Conservation (phyloP, 2,888 invertebrate species). For the Lasioglossum malachurum region DNA sequence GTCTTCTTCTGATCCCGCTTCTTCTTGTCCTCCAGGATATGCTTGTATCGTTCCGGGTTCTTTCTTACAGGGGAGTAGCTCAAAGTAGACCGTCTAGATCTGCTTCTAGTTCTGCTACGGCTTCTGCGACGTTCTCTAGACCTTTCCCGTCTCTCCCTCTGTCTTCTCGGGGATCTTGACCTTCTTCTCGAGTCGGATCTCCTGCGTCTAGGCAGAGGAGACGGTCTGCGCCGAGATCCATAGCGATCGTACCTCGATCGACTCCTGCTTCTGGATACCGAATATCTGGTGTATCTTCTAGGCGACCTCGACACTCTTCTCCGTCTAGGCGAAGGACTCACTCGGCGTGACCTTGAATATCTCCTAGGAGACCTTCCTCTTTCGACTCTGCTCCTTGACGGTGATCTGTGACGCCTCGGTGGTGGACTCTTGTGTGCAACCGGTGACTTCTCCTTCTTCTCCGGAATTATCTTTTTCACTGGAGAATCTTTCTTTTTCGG, state of each 20-base stretch:
- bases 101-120: constrained; percentile 82
- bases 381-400: constrained; percentile 69
- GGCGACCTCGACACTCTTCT: constrained; percentile 76
- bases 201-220: constrained; percentile 71
- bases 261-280: constrained; percentile 78
- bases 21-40: constrained; percentile 88
- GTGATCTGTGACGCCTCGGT: constrained; percentile 75
- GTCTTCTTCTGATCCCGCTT: constrained; percentile 86
- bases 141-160: constrained; percentile 67
- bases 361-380: constrained; percentile 75
- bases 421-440: constrained; percentile 80
- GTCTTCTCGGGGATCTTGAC: constrained; percentile 70
- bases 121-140: constrained; percentile 74
- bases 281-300: constrained; percentile 77
- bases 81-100: constrained; percentile 85
- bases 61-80: constrained; percentile 90
- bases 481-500: constrained; percentile 69
- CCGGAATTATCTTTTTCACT: constrained; percentile 51
- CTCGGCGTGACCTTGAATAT: constrained; percentile 76
- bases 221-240: constrained; percentile 73
- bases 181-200: constrained; percentile 79
- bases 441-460: constrained; percentile 75
- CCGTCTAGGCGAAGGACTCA: constrained; percentile 76
- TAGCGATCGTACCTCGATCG: constrained; percentile 78
- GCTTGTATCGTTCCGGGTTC: constrained; percentile 89